Evolutionary conservation across 2,113 vertebrate species (phyloP), one percentile per base, ranked within the genome.

Genomic region (Mesoclemmys tuberculata): DNA sequence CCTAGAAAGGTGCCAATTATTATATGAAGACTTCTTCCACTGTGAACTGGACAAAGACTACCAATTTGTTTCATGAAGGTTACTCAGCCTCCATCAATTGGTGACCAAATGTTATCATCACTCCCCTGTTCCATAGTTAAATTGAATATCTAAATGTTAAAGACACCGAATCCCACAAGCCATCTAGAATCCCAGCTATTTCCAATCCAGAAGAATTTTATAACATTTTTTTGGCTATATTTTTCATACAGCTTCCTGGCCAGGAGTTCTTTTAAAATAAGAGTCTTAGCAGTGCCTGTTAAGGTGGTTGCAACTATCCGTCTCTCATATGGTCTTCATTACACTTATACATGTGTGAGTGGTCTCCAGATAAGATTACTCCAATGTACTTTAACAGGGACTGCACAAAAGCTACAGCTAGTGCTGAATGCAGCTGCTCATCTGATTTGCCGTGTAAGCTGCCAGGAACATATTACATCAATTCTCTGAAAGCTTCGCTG

Each of bases 351-450:
- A 31, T 0, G 26, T 44, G 77, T 9, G 44, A 41, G 27, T 5
- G 27, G 82, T 46, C 56, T 51, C 21, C 92, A 87, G 0, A 3
- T 31, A 38, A 1, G 1, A 7, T 38, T 55, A 58, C 41, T 68
- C 3, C 22, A 31, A 13, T 5, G 44, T 27, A 13, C 49, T 56
- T n/a, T 82, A 18, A 16, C 61, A 68, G 31, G 29, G 31, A 68
- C 61, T 68, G 8, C 6, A 27, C 55, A 16, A 9, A 11, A 51
- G 5, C 55, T 35, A 18, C 31, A 46, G 29, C 48, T 81, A 27
- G 29, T 0, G 35, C 56, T 51, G 56, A 87, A 29, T 2, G 7
- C 80, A 55, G 3, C 52, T 75, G 64, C 2, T 26, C 16, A 0
- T 21, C 61, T 68, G 61, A 68, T n/a, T 61, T n/a, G 61, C 31